Conservation (phyloP, 2,797 vertebrate genomes). For the Tarsius wallacei region DNA sequence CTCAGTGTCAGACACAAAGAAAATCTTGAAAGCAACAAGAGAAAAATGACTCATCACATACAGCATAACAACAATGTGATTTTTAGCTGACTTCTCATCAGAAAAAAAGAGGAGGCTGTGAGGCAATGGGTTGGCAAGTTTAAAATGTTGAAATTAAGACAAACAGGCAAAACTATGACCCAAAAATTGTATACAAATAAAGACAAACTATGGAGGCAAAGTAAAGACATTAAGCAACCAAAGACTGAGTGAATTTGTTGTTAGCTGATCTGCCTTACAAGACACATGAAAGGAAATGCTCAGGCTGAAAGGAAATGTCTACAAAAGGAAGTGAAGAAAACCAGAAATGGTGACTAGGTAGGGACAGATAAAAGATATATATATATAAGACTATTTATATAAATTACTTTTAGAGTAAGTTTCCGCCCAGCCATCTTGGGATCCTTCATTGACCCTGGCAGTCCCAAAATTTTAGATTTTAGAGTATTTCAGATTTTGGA, state of each 20-base stretch:
- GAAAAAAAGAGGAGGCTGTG: background rate
- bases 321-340: conserved; percentile 11
- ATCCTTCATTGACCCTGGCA: no score
- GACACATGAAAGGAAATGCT: background rate
- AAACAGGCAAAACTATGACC: background rate
- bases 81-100: conserved; percentile 52
- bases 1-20: background rate
- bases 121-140: background rate
- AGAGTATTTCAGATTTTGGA: no score
- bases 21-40: background rate
- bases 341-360: background rate
- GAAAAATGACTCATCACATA: background rate
- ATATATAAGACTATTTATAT: background rate
- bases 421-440: no score
- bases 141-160: background rate
- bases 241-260: background rate
- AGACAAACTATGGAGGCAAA: background rate
- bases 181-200: background rate
- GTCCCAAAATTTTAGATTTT: no score
- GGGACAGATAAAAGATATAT: background rate
- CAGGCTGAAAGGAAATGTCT: background rate
- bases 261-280: background rate
- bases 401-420: no score
- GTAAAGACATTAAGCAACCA: conserved; percentile 5
- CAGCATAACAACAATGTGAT: background rate